Conservation (phyloP, 2,888 invertebrate genomes). For the Temnothorax unifasciatus region DNA sequence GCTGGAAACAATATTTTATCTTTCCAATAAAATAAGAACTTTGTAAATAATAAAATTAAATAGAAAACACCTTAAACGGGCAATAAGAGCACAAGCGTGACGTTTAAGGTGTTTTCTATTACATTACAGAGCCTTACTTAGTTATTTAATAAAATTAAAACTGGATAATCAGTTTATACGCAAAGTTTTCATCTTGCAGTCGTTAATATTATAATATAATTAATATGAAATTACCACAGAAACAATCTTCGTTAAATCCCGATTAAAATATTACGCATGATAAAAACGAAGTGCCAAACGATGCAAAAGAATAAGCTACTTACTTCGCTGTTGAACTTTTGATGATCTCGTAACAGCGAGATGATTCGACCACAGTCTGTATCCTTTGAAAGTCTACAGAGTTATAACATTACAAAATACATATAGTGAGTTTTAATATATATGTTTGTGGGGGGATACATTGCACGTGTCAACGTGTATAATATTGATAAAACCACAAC, state of each 20-base stretch:
- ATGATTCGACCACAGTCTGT: background rate
- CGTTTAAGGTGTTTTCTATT: too few relatives aligned
- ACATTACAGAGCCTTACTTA: too few relatives aligned
- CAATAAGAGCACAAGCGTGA: too few relatives aligned
- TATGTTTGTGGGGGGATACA: conserved; percentile 20
- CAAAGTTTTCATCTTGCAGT: background rate
- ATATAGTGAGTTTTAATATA: conserved; percentile 36
- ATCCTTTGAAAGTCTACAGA: background rate
- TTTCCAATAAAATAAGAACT: background rate
- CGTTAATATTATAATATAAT: background rate
- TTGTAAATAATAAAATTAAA: background rate
- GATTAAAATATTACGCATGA: background rate
- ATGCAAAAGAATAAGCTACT: background rate
- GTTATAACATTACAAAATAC: background rate
- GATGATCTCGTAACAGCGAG: background rate
- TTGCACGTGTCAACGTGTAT: background rate
- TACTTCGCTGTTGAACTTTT: background rate
- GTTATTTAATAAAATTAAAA: background rate
- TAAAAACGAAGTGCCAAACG: background rate
- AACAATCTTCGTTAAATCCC: background rate
- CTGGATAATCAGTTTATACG: background rate
- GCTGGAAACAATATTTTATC: background rate
- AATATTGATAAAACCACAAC: conserved; percentile 37
- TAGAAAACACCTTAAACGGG: too few relatives aligned
- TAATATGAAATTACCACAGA: background rate